These are phyloP conservation scores for Rallus limicola DNA, from an alignment of 2,113 vertebrate species.

Conservation along the genomic window DNA sequence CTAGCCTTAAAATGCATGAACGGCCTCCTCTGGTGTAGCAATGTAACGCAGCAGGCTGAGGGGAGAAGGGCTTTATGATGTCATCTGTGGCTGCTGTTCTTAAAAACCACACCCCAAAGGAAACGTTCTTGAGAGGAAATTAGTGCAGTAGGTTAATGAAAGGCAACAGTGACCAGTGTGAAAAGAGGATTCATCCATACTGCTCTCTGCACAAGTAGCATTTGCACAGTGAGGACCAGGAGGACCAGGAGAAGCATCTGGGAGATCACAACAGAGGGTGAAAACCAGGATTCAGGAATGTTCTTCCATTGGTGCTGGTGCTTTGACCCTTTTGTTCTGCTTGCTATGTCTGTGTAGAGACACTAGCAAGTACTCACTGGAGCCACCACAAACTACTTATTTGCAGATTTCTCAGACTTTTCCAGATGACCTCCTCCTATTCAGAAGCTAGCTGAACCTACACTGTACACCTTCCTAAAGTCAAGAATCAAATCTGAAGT, in stretches of 20 bases:
- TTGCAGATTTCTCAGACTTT: neutral
- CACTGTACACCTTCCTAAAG: neutral
- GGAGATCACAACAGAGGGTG: neutral
- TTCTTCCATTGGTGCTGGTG: neutral
- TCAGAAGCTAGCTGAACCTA: neutral
- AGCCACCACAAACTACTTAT: neutral
- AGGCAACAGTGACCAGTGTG: neutral
- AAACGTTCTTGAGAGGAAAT: slow-evolving; percentile 11
- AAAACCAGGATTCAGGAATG: neutral
- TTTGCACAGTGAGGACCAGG: neutral
- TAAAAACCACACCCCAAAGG: slow-evolving; percentile 32
- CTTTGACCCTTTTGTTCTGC: neutral
- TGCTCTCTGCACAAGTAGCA: neutral
- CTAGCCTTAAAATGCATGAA: slow-evolving; percentile 24
- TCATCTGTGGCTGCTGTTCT: neutral
- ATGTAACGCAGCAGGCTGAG: accelerated
- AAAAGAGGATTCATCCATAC: neutral
- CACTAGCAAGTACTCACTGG: neutral
- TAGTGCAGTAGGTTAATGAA: slow-evolving; percentile 20
- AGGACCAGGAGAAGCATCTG: neutral
- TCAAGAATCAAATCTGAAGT: neutral
- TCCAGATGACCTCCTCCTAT: neutral
- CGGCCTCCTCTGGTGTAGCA: slow-evolving; percentile 9
- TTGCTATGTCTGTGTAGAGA: neutral
- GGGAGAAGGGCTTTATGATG: neutral